A percentile compares a stretch with the other conserved stretches of the same genome.
Evolutionary conservation across 2,888 invertebrate species (phyloP).

Genomic region (Orthosia gothica): DNA sequence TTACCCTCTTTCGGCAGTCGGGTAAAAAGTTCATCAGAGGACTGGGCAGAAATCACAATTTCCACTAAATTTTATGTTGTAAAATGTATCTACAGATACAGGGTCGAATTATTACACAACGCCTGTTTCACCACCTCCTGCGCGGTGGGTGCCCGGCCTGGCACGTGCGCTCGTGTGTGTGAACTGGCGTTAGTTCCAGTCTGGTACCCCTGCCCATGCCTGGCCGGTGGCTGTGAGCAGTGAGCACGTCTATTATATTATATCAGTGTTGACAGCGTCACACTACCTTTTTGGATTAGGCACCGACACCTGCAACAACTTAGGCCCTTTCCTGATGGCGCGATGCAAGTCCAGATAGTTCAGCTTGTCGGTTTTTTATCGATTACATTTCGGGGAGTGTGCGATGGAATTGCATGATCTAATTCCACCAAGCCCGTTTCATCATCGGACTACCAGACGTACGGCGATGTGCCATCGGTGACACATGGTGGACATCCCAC

Average conservation of each 20-base stretch:
- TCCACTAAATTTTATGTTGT: not conserved
- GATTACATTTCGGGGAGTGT: no score
- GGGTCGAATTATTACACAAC: slow-evolving; percentile 6
- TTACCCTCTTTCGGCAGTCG: no score
- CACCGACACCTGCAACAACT: not conserved
- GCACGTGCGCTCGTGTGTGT: slow-evolving; percentile 37
- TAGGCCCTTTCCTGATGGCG: no score
- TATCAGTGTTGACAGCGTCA: not conserved
- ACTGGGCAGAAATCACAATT: no score
- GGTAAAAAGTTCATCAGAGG: no score
- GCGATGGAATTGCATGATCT: no score
- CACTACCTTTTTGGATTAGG: not conserved
- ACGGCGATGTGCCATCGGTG: no score
- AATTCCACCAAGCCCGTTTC: no score
- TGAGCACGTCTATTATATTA: slow-evolving; percentile 18
- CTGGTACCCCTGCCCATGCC: slow-evolving; percentile 21
- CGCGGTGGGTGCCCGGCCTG: slow-evolving; percentile 13
- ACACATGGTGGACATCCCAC: no score
- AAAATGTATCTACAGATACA: not conserved
- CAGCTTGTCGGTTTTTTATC: no score
- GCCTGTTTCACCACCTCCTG: not conserved
- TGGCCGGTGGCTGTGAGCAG: slow-evolving; percentile 33
- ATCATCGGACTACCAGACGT: no score
- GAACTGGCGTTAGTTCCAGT: slow-evolving; percentile 44
- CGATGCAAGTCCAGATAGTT: no score